Percentiles rank a stretch among this genome's conserved stretches.
Conservation (phyloP, 2,888 invertebrate species). For the Merodon equestris region DNA sequence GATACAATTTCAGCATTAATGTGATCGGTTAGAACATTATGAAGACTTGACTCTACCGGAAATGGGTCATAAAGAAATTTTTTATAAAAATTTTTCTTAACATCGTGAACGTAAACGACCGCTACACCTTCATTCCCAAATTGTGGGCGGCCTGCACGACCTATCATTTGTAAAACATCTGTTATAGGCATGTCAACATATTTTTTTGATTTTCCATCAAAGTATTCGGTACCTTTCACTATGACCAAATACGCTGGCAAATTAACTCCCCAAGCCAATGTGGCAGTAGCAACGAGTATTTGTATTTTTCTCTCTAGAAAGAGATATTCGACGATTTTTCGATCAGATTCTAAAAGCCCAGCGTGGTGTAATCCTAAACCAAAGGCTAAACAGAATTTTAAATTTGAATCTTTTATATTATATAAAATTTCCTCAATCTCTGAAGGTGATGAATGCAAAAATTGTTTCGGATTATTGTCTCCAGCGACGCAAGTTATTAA, state of each 20-base stretch:
- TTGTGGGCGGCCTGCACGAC: conserved; percentile 98
- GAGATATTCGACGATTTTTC: conserved; percentile 94
- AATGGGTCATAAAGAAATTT: conserved; percentile 99
- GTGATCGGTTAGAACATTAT: conserved; percentile 96
- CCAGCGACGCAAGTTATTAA: conserved; percentile 93
- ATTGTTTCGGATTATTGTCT: conserved; percentile 96
- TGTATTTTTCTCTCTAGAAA: conserved; percentile 98
- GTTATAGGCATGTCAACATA: conserved; percentile 99
- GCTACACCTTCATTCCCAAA: conserved; percentile 96
- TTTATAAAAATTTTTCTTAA: conserved; percentile 99
- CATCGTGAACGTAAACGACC: conserved; percentile 94
- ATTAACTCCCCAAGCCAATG: conserved; percentile 99
- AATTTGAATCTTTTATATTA: conserved; percentile 90
- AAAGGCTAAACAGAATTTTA: conserved; percentile 95
- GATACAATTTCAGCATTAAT: conserved; percentile 98
- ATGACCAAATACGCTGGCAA: conserved; percentile 98
- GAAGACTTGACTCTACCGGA: conserved; percentile 97
- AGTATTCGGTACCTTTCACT: conserved; percentile 99
- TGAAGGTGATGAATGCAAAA: conserved; percentile 91
- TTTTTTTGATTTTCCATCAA: conserved; percentile 96
- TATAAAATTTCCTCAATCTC: conserved; percentile 90
- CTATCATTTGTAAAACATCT: conserved; percentile 99
- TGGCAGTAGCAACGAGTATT: conserved; percentile 97
- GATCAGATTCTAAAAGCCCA: conserved; percentile 94
- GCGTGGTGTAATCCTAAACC: conserved; percentile 99